Base-by-base conservation (phyloP, 2,113 vertebrate genomes). In the Eubucco bourcierii region DNA sequence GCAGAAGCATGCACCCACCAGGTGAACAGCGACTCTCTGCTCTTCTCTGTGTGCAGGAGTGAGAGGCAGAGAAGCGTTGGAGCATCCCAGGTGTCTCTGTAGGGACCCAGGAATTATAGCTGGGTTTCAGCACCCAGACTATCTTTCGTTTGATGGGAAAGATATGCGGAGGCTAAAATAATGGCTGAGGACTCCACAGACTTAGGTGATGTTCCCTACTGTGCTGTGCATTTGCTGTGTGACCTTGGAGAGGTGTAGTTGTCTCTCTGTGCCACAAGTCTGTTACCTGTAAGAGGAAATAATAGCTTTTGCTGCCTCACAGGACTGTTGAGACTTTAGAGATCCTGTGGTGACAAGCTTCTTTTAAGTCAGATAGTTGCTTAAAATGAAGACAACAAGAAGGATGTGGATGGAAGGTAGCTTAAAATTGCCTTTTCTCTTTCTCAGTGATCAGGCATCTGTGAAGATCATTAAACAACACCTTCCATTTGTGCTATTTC, bases 1-100 rank as follows among this genome's bases (percentile, higher is more conserved):
- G 79, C 98, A 98, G 96, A 99, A 99, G 91, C 99, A 98, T 8
- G 98, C 98, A 39, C 98, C 98, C 95, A 98, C 98, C 91, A 98
- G 99, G 99, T 99, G 90, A 97, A 98, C 52, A 6, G 72, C 0
- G 0, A 19, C 21, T 52, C 71, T 84, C 50, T 58, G 71, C 87
- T 95, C 93, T 23, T 39, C 46, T 21, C 41, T 33, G 15, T 3
- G 10, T 4, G 37, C 58, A 14, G 78, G 64, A 31, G 34, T 28
- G 34, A 65, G 46, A 39, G n/a, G 19, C 16, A 2, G 7, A n/a
- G 63, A 63, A 47, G 58, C 25, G 27, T 7, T 58, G 59, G 60
- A 68, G n/a, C 15, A 7, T 77, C n/a, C 47, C 41, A 27, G 59
- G 31, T 31, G 17, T 8, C 58, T 86, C 87, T 59, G 24, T 53